Conservation (phyloP, 1,140 invertebrate genomes). For the Pseudomyrmex concolor region DNA sequence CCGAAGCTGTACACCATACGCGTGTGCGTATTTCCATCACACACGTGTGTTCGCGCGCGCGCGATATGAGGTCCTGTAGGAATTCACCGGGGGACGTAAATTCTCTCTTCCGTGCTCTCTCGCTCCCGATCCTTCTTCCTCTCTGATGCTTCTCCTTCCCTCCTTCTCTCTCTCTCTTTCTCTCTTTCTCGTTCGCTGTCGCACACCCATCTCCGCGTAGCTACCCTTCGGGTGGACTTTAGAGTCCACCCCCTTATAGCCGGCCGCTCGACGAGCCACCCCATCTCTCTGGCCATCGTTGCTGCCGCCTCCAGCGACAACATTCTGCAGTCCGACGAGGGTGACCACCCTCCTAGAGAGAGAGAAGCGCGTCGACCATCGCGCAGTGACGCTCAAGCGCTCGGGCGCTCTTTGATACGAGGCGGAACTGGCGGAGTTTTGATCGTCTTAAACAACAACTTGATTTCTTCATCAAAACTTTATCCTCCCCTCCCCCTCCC, state of each 20-base stretch:
- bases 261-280: conserved; percentile 61
- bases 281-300: conserved; percentile 80
- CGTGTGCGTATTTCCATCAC: conserved; percentile 4
- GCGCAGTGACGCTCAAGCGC: conserved; percentile 83
- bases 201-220: conserved; percentile 29
- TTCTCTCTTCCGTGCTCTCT: conserved; percentile 67
- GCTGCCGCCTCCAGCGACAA: conserved; percentile 83
- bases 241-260: conserved; percentile 78
- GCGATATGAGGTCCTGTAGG: conserved; percentile 80
- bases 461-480: not conserved
- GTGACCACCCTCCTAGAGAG: conserved; percentile 79
- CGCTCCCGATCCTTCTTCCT: not conserved
- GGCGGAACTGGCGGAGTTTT: not conserved
- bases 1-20: conserved; percentile 32
- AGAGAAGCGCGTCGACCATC: conserved; percentile 65
- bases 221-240: conserved; percentile 82
- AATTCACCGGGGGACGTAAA: conserved; percentile 81
- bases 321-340: conserved; percentile 83
- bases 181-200: not conserved
- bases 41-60: conserved; percentile 61
- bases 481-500: not conserved
- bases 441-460: not conserved
- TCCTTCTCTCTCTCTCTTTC: conserved; percentile 38
- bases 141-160: conserved; percentile 33
- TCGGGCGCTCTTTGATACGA: not conserved